phyloP scores from a whole-genome alignment of 2,888 invertebrate species.

The Rapana venosa region DNA sequence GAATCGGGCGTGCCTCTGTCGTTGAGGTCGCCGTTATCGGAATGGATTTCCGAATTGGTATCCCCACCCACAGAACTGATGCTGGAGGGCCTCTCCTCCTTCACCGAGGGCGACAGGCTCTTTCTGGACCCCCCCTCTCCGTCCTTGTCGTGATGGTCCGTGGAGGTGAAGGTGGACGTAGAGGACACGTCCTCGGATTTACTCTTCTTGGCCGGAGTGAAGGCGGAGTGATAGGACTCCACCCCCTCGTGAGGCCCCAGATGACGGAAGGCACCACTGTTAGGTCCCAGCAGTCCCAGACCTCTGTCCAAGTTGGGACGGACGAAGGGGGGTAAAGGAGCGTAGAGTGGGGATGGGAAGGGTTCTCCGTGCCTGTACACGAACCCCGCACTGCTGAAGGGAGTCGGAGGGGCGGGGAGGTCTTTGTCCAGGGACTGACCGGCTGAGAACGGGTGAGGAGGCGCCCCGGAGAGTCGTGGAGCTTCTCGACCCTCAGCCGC shows the following conservation, averaged over 20 bases:
- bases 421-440: conserved; percentile 64
- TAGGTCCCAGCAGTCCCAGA: conserved; percentile 62
- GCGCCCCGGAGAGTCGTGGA: conserved; percentile 58
- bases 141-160: conserved; percentile 46
- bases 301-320: conserved; percentile 64
- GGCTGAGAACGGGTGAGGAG: conserved; percentile 58
- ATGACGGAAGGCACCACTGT: conserved; percentile 69
- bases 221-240: conserved; percentile 70
- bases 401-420: conserved; percentile 50
- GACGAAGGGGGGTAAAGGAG: conserved; percentile 69
- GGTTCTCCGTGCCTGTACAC: conserved; percentile 73
- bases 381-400: conserved; percentile 63
- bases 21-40: conserved; percentile 65
- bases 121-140: conserved; percentile 52
- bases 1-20: conserved; percentile 71
- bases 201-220: conserved; percentile 70
- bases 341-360: conserved; percentile 72
- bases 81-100: conserved; percentile 72
- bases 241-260: conserved; percentile 52
- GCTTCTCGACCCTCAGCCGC: conserved; percentile 72
- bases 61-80: conserved; percentile 68
- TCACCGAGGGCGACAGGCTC: conserved; percentile 53
- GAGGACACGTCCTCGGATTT: conserved; percentile 59
- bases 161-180: conserved; percentile 34
- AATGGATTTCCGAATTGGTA: conserved; percentile 70